These are phyloP conservation scores for Pagrus major DNA, from an alignment of 2,113 vertebrate genomes.

Conservation along the genomic window DNA sequence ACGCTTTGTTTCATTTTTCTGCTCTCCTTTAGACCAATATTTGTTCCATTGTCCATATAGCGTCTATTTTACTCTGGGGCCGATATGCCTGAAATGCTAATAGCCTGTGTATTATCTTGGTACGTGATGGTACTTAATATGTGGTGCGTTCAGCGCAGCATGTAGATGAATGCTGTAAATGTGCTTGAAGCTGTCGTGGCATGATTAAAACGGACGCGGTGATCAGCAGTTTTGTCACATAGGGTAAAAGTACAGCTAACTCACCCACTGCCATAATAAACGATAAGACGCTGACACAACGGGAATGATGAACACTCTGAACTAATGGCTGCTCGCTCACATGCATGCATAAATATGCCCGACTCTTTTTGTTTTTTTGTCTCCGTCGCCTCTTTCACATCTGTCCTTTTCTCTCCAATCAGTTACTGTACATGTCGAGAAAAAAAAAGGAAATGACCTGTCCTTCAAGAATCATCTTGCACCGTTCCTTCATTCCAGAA, in stretches of 20 bases:
- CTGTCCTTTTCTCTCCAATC: not conserved
- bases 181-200: conserved; percentile 51
- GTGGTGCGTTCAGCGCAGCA: conserved; percentile 2
- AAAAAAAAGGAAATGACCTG: conserved; percentile 24
- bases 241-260: conserved; percentile 69
- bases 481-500: conserved; percentile 32
- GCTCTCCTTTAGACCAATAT: not conserved
- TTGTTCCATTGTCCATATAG: not conserved
- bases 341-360: conserved; percentile 45
- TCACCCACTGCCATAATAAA: conserved; percentile 69
- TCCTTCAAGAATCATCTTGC: conserved; percentile 32
- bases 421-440: not conserved
- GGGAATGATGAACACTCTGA: conserved; percentile 60
- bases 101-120: conserved; percentile 3
- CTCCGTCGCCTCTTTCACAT: not conserved
- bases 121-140: conserved; percentile 21
- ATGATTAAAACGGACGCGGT: conserved; percentile 65
- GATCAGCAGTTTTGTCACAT: conserved; percentile 75
- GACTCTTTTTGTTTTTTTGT: conserved; percentile 10
- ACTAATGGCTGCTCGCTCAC: conserved; percentile 7
- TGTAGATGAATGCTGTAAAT: conserved; percentile 60
- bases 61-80: not conserved
- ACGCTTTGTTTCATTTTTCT: not conserved
- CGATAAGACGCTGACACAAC: conserved; percentile 66
- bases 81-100: conserved; percentile 11